Base-by-base conservation (phyloP, 2,888 invertebrate genomes). In the Mimas tiliae region DNA sequence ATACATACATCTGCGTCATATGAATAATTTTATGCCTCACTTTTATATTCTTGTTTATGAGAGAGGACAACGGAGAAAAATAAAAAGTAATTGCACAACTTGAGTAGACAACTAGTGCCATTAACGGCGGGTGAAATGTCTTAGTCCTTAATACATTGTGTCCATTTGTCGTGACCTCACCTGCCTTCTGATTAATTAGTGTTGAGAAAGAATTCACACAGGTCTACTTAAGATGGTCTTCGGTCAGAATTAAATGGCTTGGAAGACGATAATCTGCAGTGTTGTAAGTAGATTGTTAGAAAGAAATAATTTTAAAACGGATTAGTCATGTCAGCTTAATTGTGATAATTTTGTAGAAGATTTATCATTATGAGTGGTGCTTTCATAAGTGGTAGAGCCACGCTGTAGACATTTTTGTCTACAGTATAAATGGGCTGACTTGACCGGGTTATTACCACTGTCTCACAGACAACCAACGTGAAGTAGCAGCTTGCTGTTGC, bases 131-230 rank as follows among this genome's bases (percentile, higher is more conserved):
- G 70, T 69, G 69, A 73, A 77, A 75, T 74, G 74, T 77, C 77
- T 78, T 75, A 77, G 72, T 77, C 75, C 75, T n/a, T 79, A 81
- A 77, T 78, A 78, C 76, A 76, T 74, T 65, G 70, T 73, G 74
- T 67, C 83, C 81, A 81, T 74, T 76, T 70, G 75, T 72, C 65
- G 68, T 80, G 85, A 80, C 76, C 84, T 79, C 80, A 78, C 81
- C 82, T 82, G 77, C 72, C 69, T 65, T 33, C 68, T 75, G 76
- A 85, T 82, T 82, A 81, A 82, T 81, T 80, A 75, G 55, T 70
- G 67, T 65, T 68, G 68, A 69, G 67, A 72, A 77, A 74, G 71
- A 75, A 72, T 62, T 68, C 66, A 65, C 69, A 53, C 66, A 69
- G 81, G 69, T 80, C 85, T 68, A 66, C 33, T 64, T 73, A 70